These are phyloP conservation scores for Burhinus oedicnemus DNA, from an alignment of 2,113 vertebrate genomes.

Conservation along the genomic window DNA sequence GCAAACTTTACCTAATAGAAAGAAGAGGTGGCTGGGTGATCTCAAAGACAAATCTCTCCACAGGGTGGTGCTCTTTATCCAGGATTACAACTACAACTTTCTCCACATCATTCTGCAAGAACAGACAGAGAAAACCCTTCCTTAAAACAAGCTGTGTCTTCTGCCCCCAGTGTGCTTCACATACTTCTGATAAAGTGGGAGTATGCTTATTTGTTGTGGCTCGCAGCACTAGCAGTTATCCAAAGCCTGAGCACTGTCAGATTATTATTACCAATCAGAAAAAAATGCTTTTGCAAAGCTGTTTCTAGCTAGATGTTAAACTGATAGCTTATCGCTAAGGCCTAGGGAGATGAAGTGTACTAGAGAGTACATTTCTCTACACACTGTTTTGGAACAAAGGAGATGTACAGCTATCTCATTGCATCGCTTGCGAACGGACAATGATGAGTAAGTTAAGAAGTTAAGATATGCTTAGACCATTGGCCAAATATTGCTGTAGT, in stretches of 20 bases:
- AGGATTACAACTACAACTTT: slow-evolving; percentile 97
- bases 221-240: neutral
- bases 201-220: neutral
- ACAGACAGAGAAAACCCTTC: neutral
- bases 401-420: neutral
- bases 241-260: neutral
- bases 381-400: neutral
- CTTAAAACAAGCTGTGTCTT: neutral
- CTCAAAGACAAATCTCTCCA: slow-evolving; percentile 98
- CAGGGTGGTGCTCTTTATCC: slow-evolving; percentile 97
- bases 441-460: neutral
- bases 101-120: slow-evolving; percentile 93
- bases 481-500: neutral
- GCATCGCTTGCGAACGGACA: neutral
- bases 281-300: neutral
- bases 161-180: neutral
- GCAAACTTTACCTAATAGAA: slow-evolving; percentile 85
- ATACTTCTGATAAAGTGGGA: neutral
- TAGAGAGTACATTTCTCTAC: neutral
- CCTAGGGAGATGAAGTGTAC: neutral
- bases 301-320: neutral
- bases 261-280: neutral
- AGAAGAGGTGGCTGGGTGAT: slow-evolving; percentile 94
- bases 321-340: neutral
- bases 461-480: fast-evolving